Evolutionary conservation across 2,113 vertebrate genomes (phyloP).

Genomic region (Tragelaphus imberbis): DNA sequence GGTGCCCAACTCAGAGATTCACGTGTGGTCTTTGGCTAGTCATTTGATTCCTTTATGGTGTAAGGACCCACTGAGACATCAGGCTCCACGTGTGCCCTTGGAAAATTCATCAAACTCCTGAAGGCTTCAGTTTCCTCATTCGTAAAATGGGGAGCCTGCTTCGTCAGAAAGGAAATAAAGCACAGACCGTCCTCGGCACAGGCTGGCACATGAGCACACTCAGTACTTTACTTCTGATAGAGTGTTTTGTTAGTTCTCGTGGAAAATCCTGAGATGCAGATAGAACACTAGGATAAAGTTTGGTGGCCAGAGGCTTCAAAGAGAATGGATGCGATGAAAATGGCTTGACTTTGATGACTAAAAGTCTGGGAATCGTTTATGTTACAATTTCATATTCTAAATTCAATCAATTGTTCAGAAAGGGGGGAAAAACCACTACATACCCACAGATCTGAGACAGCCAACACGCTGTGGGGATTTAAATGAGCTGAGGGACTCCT

Average conservation of each 20-base stretch:
- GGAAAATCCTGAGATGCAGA: not conserved
- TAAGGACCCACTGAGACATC: rapidly evolving
- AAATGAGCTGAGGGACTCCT: not conserved
- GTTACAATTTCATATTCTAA: not conserved
- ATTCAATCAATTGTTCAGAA: not conserved
- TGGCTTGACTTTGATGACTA: rapidly evolving
- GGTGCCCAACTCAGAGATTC: not conserved
- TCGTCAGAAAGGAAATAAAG: not conserved
- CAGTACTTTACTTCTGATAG: not conserved
- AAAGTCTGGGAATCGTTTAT: not conserved
- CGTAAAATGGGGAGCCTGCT: rapidly evolving
- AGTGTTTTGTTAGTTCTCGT: not conserved
- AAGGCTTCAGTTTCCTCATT: not conserved
- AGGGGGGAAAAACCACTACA: not conserved
- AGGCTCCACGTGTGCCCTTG: not conserved
- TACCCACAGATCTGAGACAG: not conserved
- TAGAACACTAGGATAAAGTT: rapidly evolving
- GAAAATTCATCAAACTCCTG: not conserved
- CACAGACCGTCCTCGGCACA: rapidly evolving
- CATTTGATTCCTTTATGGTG: rapidly evolving
- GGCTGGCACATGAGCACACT: rapidly evolving
- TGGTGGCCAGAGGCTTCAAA: not conserved
- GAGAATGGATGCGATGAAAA: rapidly evolving
- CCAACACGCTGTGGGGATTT: not conserved
- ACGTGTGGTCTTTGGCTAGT: rapidly evolving